Conservation (phyloP, 2,888 invertebrate species). For the Diploptera punctata region DNA sequence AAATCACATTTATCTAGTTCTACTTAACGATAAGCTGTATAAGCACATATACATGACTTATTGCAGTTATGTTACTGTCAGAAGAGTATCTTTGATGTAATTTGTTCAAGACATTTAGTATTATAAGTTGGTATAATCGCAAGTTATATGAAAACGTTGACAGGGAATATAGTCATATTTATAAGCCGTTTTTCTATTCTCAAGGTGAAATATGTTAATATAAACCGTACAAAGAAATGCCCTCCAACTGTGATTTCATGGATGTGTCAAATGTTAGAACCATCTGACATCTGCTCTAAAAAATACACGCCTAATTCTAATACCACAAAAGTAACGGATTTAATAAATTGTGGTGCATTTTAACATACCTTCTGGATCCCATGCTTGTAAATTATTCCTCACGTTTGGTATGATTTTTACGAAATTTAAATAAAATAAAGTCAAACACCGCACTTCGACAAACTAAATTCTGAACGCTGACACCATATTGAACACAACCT, state of each 20-base stretch:
- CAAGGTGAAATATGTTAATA: too few relatives aligned
- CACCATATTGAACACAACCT: conserved; percentile 11
- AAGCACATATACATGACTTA: too few relatives aligned
- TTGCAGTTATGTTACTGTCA: too few relatives aligned
- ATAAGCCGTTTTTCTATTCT: too few relatives aligned
- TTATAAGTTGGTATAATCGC: too few relatives aligned
- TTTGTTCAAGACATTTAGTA: too few relatives aligned
- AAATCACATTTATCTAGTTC: too few relatives aligned
- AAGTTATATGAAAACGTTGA: too few relatives aligned
- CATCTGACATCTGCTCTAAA: conserved; percentile 24
- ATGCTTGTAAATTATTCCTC: background rate
- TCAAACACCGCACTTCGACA: background rate
- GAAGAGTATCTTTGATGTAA: too few relatives aligned
- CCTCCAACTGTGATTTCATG: conserved; percentile 23
- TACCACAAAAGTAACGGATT: background rate
- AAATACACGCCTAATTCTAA: background rate
- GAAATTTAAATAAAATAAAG: background rate
- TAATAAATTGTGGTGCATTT: background rate
- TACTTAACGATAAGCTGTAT: too few relatives aligned
- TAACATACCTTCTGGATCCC: conserved; percentile 7
- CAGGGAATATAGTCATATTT: too few relatives aligned
- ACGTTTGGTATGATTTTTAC: background rate
- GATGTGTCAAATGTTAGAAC: conserved; percentile 12
- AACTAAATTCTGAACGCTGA: background rate
- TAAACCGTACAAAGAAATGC: background rate